A percentile compares a stretch with the other conserved stretches of the same genome.
These are phyloP conservation scores for Diplosoma virens DNA, from an alignment of 23 tunicate species.

Conservation along the genomic window DNA sequence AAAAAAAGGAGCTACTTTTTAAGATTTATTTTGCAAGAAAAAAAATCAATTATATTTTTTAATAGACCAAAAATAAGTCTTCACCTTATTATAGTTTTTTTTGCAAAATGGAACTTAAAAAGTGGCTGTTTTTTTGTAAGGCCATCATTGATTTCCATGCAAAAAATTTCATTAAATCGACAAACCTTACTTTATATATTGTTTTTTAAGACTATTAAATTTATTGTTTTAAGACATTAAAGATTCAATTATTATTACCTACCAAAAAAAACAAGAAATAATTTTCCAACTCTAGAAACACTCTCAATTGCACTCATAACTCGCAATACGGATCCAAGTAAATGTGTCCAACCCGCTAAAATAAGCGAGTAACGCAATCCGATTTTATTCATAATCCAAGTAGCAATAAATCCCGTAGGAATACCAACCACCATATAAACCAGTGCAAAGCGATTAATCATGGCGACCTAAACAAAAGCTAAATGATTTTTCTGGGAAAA, in stretches of 20 bases:
- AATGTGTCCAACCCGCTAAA: conserved; percentile 38
- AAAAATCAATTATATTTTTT: too few species aligned
- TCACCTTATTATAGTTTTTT: too few species aligned
- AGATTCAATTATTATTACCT: neutral
- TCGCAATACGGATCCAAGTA: conserved; percentile 41
- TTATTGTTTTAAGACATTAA: neutral
- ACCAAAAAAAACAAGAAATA: conserved; percentile 52
- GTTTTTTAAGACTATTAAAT: too few species aligned
- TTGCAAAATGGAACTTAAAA: too few species aligned
- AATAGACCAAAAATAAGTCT: too few species aligned
- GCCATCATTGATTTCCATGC: too few species aligned
- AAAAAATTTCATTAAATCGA: too few species aligned
- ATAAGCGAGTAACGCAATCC: conserved; percentile 48
- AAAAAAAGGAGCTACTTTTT: too few species aligned
- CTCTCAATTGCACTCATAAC: conserved; percentile 42
- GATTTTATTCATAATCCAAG: conserved; percentile 49
- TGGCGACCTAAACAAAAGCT: conserved; percentile 22
- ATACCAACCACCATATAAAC: conserved; percentile 63
- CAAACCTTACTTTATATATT: too few species aligned
- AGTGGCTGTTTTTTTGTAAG: too few species aligned
- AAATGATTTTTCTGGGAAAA: too few species aligned
- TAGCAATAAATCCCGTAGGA: conserved; percentile 48
- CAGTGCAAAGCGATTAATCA: conserved; percentile 59
- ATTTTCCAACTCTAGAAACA: conserved; percentile 10
- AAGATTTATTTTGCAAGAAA: too few species aligned